These are phyloP conservation scores for Sipha flava DNA, from an alignment of 1,140 invertebrate genomes.

Conservation along the genomic window DNA sequence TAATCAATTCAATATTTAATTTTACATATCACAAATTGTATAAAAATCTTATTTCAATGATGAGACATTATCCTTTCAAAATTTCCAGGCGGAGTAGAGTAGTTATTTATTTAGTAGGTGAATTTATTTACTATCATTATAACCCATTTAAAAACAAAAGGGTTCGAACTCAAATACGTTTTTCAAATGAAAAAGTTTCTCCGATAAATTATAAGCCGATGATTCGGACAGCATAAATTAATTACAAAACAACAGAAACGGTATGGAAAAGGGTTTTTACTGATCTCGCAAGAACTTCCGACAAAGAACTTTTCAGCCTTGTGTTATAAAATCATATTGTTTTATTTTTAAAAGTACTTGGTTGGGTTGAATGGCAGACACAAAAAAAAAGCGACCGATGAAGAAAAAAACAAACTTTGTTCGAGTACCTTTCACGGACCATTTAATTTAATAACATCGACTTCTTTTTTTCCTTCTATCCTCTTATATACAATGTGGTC, in stretches of 20 bases:
- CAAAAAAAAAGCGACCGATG: neutral
- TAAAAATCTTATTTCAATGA: neutral
- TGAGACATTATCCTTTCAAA: neutral
- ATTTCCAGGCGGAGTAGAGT: neutral
- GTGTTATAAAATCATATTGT: constrained; percentile 15
- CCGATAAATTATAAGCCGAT: constrained; percentile 9
- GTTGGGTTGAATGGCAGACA: neutral
- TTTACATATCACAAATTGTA: no score
- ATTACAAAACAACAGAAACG: constrained; percentile 5
- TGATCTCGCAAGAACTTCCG: constrained; percentile 7
- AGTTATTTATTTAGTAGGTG: neutral
- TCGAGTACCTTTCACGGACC: constrained; percentile 18
- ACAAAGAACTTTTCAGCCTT: constrained; percentile 1
- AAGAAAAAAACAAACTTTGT: constrained; percentile 7
- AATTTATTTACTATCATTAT: neutral
- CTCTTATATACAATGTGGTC: neutral
- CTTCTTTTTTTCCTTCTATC: neutral
- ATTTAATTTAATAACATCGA: constrained; percentile 27
- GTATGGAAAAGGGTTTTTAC: constrained; percentile 9
- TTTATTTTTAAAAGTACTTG: constrained; percentile 14
- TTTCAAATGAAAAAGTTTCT: constrained; percentile 9
- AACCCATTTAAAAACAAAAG: constrained; percentile 3
- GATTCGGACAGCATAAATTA: constrained; percentile 11
- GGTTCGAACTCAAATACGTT: constrained; percentile 8
- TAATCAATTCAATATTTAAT: no score